These are phyloP conservation scores for Tiaroga cobitis DNA, from an alignment of 2,797 vertebrate species.

Conservation along the genomic window DNA sequence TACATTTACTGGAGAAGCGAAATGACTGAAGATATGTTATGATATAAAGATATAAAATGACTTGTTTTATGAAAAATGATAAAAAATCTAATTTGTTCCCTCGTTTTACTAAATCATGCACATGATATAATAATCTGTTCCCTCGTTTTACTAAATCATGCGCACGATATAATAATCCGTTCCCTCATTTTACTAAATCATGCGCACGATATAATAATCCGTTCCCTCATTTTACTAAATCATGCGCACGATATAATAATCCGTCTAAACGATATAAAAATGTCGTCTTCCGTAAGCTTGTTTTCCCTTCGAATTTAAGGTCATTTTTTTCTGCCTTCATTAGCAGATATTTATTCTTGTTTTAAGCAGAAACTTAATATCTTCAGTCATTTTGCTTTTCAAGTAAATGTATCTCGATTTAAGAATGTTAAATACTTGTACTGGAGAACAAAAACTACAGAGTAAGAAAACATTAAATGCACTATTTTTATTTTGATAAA, in stretches of 20 bases:
- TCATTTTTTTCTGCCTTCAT: neutral
- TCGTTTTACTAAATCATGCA: neutral
- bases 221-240: no score
- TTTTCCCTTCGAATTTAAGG: neutral
- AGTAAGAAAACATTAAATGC: neutral
- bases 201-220: no score
- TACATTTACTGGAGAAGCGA: neutral
- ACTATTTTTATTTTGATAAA: conserved; percentile 53
- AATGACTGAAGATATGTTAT: neutral
- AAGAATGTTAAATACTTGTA: neutral
- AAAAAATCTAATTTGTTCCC: neutral
- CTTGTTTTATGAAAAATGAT: neutral
- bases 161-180: no score
- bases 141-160: neutral
- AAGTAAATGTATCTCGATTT: neutral
- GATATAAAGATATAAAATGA: neutral
- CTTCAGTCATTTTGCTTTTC: neutral
- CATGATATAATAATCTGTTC: no score
- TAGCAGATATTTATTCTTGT: neutral
- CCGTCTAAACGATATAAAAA: neutral
- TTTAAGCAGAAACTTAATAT: neutral
- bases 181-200: no score
- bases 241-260: no score
- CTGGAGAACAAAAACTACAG: neutral
- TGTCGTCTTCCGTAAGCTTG: neutral